Conservation (phyloP, 2,113 vertebrate genomes). For the Kryptolebias marmoratus region DNA sequence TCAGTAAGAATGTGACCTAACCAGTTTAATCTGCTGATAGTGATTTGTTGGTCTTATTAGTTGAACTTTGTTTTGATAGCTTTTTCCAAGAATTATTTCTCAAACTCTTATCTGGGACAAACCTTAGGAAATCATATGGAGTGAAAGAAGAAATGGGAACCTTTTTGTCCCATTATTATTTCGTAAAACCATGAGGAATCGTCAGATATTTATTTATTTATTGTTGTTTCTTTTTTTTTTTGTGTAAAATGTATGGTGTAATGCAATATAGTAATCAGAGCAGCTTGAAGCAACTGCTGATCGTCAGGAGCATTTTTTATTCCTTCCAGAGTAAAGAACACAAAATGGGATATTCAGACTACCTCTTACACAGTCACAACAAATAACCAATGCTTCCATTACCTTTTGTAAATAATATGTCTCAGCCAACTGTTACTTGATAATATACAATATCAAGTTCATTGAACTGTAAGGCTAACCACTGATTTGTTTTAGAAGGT, state of each 20-base stretch:
- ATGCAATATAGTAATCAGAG: constrained; percentile 11
- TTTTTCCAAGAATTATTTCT: too few relatives aligned
- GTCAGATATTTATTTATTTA: too few relatives aligned
- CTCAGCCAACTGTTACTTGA: not conserved
- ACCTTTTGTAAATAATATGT: constrained; percentile 9
- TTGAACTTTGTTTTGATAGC: too few relatives aligned
- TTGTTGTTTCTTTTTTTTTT: too few relatives aligned
- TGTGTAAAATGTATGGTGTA: constrained; percentile 1
- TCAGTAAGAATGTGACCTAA: too few relatives aligned
- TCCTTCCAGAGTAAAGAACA: not conserved
- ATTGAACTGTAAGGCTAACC: not conserved
- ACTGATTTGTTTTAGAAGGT: not conserved
- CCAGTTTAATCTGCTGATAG: too few relatives aligned
- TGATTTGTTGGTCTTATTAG: too few relatives aligned
- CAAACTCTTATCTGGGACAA: too few relatives aligned
- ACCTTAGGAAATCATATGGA: too few relatives aligned
- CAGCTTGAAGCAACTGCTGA: constrained; percentile 33
- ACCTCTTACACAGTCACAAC: not conserved
- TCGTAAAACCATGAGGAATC: too few relatives aligned
- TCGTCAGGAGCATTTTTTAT: not conserved
- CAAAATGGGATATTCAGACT: constrained; percentile 1
- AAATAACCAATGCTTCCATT: constrained; percentile 15
- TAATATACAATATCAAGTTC: constrained; percentile 10
- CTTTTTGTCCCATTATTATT: too few relatives aligned
- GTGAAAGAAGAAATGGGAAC: too few relatives aligned